A percentile compares a stretch with the other conserved stretches of the same genome.
These are phyloP conservation scores for Alligator sinensis DNA, from an alignment of 2,113 vertebrate genomes.

Conservation along the genomic window DNA sequence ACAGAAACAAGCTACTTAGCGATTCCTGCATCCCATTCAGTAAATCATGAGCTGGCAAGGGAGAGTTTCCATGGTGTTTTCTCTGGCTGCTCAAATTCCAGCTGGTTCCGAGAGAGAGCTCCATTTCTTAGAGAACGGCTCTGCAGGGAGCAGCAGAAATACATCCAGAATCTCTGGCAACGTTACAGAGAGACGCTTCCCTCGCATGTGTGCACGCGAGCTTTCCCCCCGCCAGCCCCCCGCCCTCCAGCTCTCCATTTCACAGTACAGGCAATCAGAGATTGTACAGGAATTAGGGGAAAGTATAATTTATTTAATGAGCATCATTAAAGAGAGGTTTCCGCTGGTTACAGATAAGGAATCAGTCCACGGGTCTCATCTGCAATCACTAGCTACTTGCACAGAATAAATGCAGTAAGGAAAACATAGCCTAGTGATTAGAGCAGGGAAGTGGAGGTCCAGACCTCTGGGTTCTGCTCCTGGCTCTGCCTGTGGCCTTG, in stretches of 20 bases:
- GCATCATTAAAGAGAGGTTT: conserved; percentile 48
- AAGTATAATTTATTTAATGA: conserved; percentile 59
- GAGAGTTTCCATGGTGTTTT: conserved; percentile 66
- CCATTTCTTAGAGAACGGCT: conserved; percentile 51
- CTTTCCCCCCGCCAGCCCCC: background rate
- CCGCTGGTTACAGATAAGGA: conserved; percentile 46
- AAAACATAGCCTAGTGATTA: background rate
- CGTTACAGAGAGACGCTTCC: background rate
- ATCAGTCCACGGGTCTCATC: conserved; percentile 5
- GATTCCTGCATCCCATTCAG: conserved; percentile 61
- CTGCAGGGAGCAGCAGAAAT: conserved; percentile 49
- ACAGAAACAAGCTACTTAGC: conserved; percentile 52
- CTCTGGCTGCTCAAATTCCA: conserved; percentile 54
- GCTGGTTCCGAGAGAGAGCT: conserved; percentile 60
- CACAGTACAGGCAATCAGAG: conserved; percentile 8
- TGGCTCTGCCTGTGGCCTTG: background rate
- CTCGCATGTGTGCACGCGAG: background rate
- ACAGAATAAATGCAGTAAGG: background rate
- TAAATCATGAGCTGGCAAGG: conserved; percentile 60
- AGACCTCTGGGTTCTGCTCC: background rate
- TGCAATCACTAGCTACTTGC: conserved; percentile 30
- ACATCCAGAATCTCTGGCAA: conserved; percentile 44
- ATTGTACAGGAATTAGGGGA: conserved; percentile 25
- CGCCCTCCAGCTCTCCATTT: conserved; percentile 23
- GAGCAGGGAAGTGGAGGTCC: background rate